phyloP scores from a whole-genome alignment of 2,113 vertebrate genomes.

The Oreochromis spilurus region DNA sequence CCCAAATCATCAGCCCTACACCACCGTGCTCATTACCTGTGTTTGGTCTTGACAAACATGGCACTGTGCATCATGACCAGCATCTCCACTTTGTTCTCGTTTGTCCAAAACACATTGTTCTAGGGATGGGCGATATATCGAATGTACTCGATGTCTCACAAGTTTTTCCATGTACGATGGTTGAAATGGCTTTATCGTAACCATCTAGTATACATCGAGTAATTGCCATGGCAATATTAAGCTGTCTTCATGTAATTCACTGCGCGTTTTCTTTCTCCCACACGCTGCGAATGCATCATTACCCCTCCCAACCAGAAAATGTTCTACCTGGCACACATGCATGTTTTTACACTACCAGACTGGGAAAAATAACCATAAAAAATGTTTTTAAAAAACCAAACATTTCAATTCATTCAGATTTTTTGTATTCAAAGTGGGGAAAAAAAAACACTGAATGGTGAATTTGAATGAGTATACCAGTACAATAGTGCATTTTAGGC shows the following conservation, averaged over 20 bases:
- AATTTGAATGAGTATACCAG: neutral
- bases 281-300: neutral
- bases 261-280: neutral
- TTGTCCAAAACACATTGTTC: neutral
- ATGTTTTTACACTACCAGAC: neutral
- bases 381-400: neutral
- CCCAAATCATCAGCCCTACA: neutral
- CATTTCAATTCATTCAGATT: neutral
- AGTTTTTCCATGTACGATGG: neutral
- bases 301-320: neutral
- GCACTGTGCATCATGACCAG: neutral
- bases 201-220: neutral
- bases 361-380: neutral
- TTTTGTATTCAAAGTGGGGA: neutral
- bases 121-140: fast-evolving
- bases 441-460: neutral
- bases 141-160: fast-evolving
- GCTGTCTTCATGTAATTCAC: neutral
- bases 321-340: neutral
- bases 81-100: neutral
- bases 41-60: neutral
- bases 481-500: neutral
- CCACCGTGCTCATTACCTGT: neutral
- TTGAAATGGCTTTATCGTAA: neutral
- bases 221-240: neutral